phyloP scores from a whole-genome alignment of 2,888 invertebrate species.

The Acanthosoma haemorrhoidale region DNA sequence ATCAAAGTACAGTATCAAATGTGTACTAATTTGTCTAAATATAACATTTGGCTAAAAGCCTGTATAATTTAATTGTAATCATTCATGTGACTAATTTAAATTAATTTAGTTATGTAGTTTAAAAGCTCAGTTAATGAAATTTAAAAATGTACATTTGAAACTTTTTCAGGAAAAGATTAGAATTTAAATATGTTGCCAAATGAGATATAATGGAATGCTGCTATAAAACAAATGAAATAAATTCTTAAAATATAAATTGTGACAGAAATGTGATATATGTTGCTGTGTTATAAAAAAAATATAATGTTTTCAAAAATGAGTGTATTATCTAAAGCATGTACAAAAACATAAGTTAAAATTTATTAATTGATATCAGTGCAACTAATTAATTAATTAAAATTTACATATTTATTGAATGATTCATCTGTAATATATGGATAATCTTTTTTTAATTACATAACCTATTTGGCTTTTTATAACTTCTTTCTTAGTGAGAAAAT shows the following conservation, averaged over 20 bases:
- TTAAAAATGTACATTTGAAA: neutral
- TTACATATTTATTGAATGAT: no score
- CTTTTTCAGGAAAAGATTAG: neutral
- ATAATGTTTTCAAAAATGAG: neutral
- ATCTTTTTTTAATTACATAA: no score
- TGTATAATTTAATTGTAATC: slow-evolving; percentile 18
- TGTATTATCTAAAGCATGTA: no score
- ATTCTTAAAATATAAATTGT: neutral
- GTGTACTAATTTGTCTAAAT: slow-evolving; percentile 24
- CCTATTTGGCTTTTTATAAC: no score
- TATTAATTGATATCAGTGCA: no score
- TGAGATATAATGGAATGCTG: neutral
- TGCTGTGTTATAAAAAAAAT: neutral
- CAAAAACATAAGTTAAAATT: no score
- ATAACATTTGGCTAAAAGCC: slow-evolving; percentile 27
- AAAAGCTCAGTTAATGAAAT: neutral
- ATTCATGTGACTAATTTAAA: slow-evolving; percentile 22
- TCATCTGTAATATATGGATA: no score
- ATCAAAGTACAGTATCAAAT: slow-evolving; percentile 18
- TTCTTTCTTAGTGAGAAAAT: no score
- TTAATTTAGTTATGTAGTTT: neutral
- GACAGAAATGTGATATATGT: no score
- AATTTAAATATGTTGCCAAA: neutral
- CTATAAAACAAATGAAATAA: neutral
- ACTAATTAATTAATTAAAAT: no score